Evolutionary conservation across 2,113 vertebrate species (phyloP).

Genomic region (Apus apus): DNA sequence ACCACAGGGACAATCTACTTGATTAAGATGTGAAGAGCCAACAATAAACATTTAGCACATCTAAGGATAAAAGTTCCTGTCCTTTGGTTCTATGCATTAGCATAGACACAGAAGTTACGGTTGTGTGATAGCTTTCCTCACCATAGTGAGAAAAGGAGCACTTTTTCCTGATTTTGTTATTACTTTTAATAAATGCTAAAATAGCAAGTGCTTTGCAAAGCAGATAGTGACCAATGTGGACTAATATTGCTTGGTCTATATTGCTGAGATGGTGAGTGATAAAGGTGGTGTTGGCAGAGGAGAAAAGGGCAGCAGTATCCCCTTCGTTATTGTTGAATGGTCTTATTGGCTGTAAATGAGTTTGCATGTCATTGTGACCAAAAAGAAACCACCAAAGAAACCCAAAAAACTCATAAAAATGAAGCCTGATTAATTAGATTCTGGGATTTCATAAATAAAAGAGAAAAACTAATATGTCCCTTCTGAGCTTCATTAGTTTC

Average conservation of each 20-base stretch:
- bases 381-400: background rate
- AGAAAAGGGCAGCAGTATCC: background rate
- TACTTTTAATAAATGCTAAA: background rate
- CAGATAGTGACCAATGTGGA: background rate
- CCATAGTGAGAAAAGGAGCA: background rate
- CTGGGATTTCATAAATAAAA: background rate
- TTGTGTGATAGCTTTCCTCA: background rate
- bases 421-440: background rate
- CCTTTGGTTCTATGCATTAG: background rate
- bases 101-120: background rate
- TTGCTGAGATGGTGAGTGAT: background rate
- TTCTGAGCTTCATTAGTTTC: background rate
- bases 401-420: too few relatives aligned
- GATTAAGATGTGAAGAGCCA: background rate
- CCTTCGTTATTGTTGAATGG: background rate
- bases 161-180: background rate
- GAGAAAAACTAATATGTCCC: background rate
- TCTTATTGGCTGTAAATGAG: constrained; percentile 2
- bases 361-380: background rate
- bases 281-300: background rate
- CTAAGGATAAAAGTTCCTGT: background rate
- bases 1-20: background rate
- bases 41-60: background rate
- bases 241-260: background rate
- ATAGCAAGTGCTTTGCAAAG: background rate